Base-by-base conservation (phyloP, 2,113 vertebrate genomes). In the Bujurquina vittata region DNA sequence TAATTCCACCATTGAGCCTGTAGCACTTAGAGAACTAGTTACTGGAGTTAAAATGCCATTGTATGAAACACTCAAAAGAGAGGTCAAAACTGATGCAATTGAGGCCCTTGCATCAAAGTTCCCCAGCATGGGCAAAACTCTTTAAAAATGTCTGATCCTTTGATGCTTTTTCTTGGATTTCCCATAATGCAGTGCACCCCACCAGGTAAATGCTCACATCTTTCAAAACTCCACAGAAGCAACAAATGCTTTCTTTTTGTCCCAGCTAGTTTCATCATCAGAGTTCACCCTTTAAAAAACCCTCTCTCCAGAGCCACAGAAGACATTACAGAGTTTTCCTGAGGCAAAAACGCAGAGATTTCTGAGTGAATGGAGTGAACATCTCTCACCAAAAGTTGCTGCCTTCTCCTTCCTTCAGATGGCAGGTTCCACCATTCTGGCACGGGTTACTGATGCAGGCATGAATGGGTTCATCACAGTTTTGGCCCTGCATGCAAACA, bases 381-480 rank as follows among this genome's bases (percentile, higher is more conserved):
- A 37, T 75, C 15, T 93, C 96, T 90, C 94, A 99, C 98, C 98
- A 98, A 90, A 97, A 99, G 91, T 96, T 97, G 88, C 96, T 97
- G 43, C 96, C 96, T 83, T 96, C 97, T 87, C 97, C 98, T 93
- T 99, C 98, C 88, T 99, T 99, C 89, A 99, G 94, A 74, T 99
- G 96, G 81, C 98, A 99, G 3, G 98, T 99, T 83, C 97, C 98
- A 3, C 96, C 95, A 7, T 98, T 96, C 77, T 97, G 94, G 87
- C 98, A 99, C 0, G 98, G 98, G 91, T 97, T 98, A 87, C 96
- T 96, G 87, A 99, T 98, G 78, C 98, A 99, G 23, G 97, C 97
- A 10, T 99, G 98, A 87, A 99, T 98, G 2, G 98, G 97, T 80
- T 96, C 89, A 85, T 99, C 97, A 37, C 98, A 99, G 91, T 99